Base-by-base conservation (phyloP, 2,113 vertebrate species). In the Myodes glareolus region DNA sequence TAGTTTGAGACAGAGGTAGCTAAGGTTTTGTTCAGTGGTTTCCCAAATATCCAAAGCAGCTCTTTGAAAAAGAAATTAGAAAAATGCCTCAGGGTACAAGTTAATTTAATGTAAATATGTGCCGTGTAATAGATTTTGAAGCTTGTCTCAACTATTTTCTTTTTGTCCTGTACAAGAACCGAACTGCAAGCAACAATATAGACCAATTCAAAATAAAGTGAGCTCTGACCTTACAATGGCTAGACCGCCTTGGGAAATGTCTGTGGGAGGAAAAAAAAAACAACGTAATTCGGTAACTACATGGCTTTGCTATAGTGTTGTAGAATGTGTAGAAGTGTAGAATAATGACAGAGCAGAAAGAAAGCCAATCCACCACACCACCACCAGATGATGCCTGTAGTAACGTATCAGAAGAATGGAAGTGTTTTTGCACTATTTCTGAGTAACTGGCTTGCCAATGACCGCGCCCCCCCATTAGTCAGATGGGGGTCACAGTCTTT, bases 191-290 rank as follows among this genome's bases (percentile, higher is more conserved):
- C 17, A 27, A 92, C 65, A 61, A 76, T 75, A 93, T 42, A 63
- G 55, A 96, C 94, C 31, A n/a, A 82, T 63, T 73, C 23, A 68
- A 94, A 92, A 47, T 77, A 88, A 97, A 63, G 33, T 29, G n/a
- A 68, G 4, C 42, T 86, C 63, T 86, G 63, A 80, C 39, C 52
- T 88, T 80, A 81, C 11, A 84, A 33, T 88, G 31, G 25, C 94
- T 50, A 11, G 2, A 19, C 19, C 72, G 42, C 29, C 36, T 70
- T 86, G 67, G 45, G 45, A 91, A 82, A 92, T 78, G 45, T 65
- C 58, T 94, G 33, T 86, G 95, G 36, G 94, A 39, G 65, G 61
- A 50, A 68, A 52, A 31, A 17, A 58, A 58, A 52, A 31, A 17
- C 19, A 58, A 19, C 76, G 94, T 31, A 88, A 82, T 61, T 61